Percentiles rank a stretch among this genome's conserved stretches.
These are phyloP conservation scores for Molorchus minor DNA, from an alignment of 2,888 invertebrate genomes.

Conservation along the genomic window DNA sequence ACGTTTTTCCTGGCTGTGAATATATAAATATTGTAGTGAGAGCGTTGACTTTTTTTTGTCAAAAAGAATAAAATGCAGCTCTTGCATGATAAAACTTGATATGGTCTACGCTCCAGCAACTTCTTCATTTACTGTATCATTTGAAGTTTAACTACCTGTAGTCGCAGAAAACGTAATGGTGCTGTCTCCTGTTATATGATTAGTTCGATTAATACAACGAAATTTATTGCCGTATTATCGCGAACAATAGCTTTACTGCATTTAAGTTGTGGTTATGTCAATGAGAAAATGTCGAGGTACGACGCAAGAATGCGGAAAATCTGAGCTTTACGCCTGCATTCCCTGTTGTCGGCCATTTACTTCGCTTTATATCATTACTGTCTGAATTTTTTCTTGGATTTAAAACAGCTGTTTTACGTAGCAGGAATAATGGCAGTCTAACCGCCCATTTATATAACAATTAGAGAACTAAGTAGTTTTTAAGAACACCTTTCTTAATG, in stretches of 20 bases:
- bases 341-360: not conserved
- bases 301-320: conserved; percentile 3
- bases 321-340: not conserved
- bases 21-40: too few relatives aligned
- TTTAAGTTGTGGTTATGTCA: not conserved
- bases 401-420: conserved; percentile 12
- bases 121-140: too few relatives aligned
- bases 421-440: conserved; percentile 30
- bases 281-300: not conserved
- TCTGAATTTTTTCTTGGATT: conserved; percentile 7
- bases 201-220: too few relatives aligned
- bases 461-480: conserved; percentile 47
- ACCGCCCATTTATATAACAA: conserved; percentile 41
- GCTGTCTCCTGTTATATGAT: too few relatives aligned
- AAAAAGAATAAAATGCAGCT: too few relatives aligned
- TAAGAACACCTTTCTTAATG: conserved; percentile 48
- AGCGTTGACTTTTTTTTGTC: too few relatives aligned
- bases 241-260: not conserved
- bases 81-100: too few relatives aligned
- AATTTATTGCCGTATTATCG: too few relatives aligned
- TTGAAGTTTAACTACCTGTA: too few relatives aligned
- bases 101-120: too few relatives aligned
- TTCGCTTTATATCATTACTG: not conserved
- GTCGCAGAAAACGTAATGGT: too few relatives aligned
- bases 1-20: too few relatives aligned